Conservation (phyloP, 2,797 vertebrate species). For the Balearica regulorum region DNA sequence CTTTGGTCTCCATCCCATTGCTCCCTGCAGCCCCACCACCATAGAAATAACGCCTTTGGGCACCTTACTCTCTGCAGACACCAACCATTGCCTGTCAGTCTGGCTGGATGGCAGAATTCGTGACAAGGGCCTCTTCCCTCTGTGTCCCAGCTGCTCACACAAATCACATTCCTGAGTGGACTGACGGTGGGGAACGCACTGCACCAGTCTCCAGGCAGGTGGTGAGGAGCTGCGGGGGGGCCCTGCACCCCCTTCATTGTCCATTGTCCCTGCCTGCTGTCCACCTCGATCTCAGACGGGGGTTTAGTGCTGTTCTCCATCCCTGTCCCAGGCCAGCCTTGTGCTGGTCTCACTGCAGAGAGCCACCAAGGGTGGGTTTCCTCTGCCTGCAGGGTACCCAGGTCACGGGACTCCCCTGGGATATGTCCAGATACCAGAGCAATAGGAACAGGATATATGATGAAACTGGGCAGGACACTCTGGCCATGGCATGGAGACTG, state of each 20-base stretch:
- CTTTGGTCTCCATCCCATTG: background rate
- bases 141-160: background rate
- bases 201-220: background rate
- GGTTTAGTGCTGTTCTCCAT: background rate
- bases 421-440: background rate
- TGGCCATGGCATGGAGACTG: rapidly evolving
- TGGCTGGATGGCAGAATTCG: background rate
- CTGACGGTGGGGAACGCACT: background rate
- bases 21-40: background rate
- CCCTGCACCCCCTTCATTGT: background rate
- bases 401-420: no score
- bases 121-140: background rate
- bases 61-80: background rate
- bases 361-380: background rate
- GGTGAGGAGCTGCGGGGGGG: background rate
- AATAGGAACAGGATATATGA: background rate
- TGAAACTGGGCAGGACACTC: background rate
- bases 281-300: rapidly evolving
- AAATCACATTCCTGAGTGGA: background rate
- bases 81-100: background rate
- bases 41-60: background rate
- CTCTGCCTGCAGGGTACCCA: background rate
- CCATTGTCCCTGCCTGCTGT: background rate
- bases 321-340: background rate
- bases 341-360: background rate